Evolutionary conservation across 92 coral and sea anemone species (phyloP).

Genomic region (Phenganax marumi): DNA sequence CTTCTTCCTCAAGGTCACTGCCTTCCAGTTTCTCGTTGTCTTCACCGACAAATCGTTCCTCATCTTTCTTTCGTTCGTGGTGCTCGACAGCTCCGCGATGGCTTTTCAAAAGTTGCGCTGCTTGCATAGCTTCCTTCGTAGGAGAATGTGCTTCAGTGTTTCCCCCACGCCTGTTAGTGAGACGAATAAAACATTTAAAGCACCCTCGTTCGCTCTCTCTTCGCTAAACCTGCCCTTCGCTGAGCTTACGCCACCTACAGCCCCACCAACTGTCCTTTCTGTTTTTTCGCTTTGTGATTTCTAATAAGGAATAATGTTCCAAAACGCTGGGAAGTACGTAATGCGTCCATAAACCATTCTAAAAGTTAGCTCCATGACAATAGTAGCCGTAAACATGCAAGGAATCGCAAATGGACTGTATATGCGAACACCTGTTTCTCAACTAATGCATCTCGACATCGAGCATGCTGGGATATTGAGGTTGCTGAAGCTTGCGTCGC

Average conservation of each 20-base stretch:
- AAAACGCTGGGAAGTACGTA: constrained; percentile 19
- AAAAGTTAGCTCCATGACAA: constrained; percentile 99
- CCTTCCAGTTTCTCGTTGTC: constrained; percentile 49
- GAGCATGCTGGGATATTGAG: constrained; percentile 76
- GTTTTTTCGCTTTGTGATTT: background rate
- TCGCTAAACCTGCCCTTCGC: constrained; percentile 3
- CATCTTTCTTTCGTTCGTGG: constrained; percentile 56
- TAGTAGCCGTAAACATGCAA: constrained; percentile 94
- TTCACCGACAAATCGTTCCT: constrained; percentile 45
- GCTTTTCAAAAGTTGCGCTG: constrained; percentile 84
- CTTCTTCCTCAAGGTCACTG: constrained; percentile 57
- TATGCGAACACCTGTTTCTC: constrained; percentile 83
- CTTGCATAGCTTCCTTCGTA: constrained; percentile 83
- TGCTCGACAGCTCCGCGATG: constrained; percentile 74
- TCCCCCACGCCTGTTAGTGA: constrained; percentile 88
- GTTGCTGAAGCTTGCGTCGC: constrained; percentile 64
- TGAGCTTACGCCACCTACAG: background rate
- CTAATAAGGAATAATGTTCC: constrained; percentile 1
- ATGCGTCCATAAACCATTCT: constrained; percentile 36
- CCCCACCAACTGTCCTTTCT: background rate
- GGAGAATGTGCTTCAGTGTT: constrained; percentile 78
- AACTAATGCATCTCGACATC: constrained; percentile 65
- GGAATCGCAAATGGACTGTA: constrained; percentile 82
- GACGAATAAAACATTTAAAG: constrained; percentile 98
- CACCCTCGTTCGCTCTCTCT: constrained; percentile 29